Percentiles rank a stretch among this genome's conserved stretches.
These are phyloP conservation scores for Rhagologus leucostigma DNA, from an alignment of 2,113 vertebrate genomes.

Conservation along the genomic window DNA sequence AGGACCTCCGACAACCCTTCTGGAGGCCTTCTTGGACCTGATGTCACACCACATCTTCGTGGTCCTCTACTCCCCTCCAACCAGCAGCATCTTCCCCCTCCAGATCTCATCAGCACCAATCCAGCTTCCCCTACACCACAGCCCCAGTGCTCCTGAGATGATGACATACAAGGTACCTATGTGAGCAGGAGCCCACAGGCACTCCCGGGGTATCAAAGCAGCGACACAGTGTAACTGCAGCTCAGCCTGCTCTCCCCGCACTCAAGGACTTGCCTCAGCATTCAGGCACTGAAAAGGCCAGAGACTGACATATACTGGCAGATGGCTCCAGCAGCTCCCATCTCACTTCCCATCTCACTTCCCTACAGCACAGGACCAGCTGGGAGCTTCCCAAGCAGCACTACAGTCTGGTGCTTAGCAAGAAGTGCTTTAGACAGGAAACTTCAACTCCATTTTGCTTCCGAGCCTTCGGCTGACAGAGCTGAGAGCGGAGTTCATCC, in stretches of 20 bases:
- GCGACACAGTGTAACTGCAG: rapidly evolving
- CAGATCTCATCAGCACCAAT: background rate
- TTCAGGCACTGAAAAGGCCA: background rate
- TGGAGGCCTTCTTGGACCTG: background rate
- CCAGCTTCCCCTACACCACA: background rate
- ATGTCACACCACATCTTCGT: background rate
- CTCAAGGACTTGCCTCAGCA: rapidly evolving
- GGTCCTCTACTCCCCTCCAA: background rate
- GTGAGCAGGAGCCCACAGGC: background rate
- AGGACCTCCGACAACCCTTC: background rate
- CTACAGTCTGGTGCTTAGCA: background rate
- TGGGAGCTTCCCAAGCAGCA: background rate
- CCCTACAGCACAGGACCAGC: rapidly evolving
- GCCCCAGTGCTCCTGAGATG: background rate
- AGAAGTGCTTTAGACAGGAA: background rate
- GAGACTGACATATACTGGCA: background rate
- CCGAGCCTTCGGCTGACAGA: background rate
- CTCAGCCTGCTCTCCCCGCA: background rate
- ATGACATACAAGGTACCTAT: rapidly evolving
- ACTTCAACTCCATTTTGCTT: background rate
- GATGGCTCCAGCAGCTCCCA: background rate
- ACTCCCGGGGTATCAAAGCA: background rate
- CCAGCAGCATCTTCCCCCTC: background rate
- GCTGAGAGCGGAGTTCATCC: background rate
- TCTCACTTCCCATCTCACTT: background rate